Conservation (phyloP, 2,113 vertebrate genomes). For the Burhinus bistriatus region DNA sequence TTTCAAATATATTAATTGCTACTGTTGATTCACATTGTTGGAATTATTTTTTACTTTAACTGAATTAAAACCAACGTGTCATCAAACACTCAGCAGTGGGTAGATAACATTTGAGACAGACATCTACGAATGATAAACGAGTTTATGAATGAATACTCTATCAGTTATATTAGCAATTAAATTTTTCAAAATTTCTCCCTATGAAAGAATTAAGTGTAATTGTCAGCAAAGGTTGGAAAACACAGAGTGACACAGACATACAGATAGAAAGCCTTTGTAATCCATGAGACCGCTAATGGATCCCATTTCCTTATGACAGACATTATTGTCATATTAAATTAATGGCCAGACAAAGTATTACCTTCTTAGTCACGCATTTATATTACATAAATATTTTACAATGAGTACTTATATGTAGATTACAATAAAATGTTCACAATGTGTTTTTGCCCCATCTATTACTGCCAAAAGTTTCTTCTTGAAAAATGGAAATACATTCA, state of each 20-base stretch:
- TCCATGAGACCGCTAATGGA: background rate
- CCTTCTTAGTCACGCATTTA: slow-evolving; percentile 10
- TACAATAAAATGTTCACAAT: background rate
- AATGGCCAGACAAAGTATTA: slow-evolving; percentile 13
- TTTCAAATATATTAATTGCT: background rate
- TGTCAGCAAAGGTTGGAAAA: background rate
- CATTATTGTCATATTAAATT: background rate
- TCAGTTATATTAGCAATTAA: background rate
- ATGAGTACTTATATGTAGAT: background rate
- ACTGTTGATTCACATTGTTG: background rate
- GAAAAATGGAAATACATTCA: background rate
- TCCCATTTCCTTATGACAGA: background rate
- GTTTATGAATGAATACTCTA: background rate
- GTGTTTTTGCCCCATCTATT: background rate
- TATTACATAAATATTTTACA: slow-evolving; percentile 46
- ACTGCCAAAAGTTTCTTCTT: background rate
- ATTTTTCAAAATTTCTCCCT: background rate
- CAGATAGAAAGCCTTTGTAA: background rate
- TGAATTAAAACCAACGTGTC: background rate
- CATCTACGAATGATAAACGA: background rate
- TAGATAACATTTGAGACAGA: background rate
- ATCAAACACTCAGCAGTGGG: background rate
- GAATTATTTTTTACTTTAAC: background rate
- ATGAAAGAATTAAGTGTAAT: background rate
- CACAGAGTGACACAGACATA: background rate